A percentile compares a stretch with the other conserved stretches of the same genome.
These are phyloP conservation scores for Lamproptera curius DNA, from an alignment of 2,888 invertebrate genomes.

Conservation along the genomic window DNA sequence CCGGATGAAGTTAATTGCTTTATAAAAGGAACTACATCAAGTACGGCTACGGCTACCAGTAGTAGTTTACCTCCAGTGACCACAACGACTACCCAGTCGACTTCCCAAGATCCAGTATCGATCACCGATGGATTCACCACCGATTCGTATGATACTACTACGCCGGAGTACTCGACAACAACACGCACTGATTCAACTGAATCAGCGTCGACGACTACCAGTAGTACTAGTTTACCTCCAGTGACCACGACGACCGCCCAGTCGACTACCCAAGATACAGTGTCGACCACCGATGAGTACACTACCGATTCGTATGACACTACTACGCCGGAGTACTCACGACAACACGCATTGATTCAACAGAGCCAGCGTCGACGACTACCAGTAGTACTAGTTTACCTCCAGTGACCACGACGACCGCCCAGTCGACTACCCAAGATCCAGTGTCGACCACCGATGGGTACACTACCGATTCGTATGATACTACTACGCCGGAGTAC, in stretches of 20 bases:
- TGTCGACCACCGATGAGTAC: too few species aligned
- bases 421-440: too few species aligned
- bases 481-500: too few species aligned
- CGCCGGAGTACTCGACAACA: not conserved
- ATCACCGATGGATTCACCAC: not conserved
- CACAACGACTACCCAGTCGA: slow-evolving; percentile 28
- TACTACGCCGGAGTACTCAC: too few species aligned
- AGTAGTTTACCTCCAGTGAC: slow-evolving; percentile 26
- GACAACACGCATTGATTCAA: too few species aligned
- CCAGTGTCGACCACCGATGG: too few species aligned
- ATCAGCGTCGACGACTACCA: not conserved
- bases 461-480: too few species aligned
- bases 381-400: too few species aligned
- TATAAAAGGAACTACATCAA: slow-evolving; percentile 12
- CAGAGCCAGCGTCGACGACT: too few species aligned
- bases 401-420: too few species aligned
- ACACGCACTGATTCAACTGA: slow-evolving; percentile 1
- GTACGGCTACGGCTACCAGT: not conserved
- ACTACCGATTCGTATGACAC: too few species aligned
- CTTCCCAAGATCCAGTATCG: slow-evolving; percentile 24
- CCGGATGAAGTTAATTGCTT: slow-evolving; percentile 20
- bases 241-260: slow-evolving; percentile 28
- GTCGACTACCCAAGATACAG: slow-evolving; percentile 27
- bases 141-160: not conserved
- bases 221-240: slow-evolving; percentile 23